A percentile compares a stretch with the other conserved stretches of the same genome.
phyloP scores from a whole-genome alignment of 2,797 vertebrate genomes.

The Chiropotes sagulatus region DNA sequence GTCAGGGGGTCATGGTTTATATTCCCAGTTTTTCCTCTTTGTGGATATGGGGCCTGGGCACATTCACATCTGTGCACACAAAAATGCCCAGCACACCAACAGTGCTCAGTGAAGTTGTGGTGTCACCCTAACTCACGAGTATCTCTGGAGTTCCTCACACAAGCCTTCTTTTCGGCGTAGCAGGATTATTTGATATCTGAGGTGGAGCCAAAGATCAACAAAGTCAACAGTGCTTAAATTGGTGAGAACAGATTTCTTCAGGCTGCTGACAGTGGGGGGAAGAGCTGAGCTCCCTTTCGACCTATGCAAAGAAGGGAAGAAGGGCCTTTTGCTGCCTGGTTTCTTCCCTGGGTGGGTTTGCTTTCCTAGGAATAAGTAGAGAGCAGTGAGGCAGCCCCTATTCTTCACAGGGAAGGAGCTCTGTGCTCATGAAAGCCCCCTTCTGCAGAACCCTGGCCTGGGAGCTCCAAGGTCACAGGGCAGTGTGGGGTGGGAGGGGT shows the following conservation, averaged over 20 bases:
- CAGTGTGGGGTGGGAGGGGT: background rate
- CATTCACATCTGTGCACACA: accelerated
- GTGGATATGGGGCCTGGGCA: background rate
- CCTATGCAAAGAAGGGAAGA: background rate
- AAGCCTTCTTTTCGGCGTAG: background rate
- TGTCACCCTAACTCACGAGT: accelerated
- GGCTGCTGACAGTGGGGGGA: background rate
- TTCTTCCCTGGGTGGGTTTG: background rate
- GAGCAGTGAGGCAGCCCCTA: background rate
- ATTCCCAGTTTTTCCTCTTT: background rate
- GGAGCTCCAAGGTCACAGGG: background rate
- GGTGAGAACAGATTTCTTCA: background rate
- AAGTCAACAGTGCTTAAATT: accelerated
- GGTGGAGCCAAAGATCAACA: background rate
- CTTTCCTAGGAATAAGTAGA: background rate
- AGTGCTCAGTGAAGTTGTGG: accelerated
- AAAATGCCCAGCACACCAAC: background rate
- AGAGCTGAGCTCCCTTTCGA: background rate
- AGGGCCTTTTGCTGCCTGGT: background rate
- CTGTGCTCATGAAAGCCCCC: no score
- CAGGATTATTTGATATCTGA: background rate
- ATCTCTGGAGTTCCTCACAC: background rate
- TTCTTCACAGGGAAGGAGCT: background rate
- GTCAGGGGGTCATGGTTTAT: background rate
- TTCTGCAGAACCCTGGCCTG: background rate